These are phyloP conservation scores for Danaus chrysippus DNA, from an alignment of 2,888 invertebrate genomes.

Conservation along the genomic window DNA sequence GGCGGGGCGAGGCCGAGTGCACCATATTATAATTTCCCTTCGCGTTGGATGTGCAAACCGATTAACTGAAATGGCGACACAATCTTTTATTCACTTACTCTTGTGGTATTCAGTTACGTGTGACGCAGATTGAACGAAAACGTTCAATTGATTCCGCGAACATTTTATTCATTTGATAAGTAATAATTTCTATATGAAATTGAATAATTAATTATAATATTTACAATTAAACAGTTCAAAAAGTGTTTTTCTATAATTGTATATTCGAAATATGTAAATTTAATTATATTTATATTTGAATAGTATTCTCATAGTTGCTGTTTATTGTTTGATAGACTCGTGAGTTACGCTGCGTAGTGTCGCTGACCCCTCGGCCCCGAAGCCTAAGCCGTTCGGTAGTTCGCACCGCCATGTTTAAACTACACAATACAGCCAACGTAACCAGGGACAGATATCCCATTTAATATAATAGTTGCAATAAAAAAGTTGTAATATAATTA, in stretches of 20 bases:
- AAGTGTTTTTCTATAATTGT: too few relatives aligned
- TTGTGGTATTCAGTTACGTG: not conserved
- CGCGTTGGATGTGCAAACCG: slow-evolving; percentile 74
- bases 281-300: too few relatives aligned
- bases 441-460: not conserved
- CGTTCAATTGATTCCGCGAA: too few relatives aligned
- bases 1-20: slow-evolving; percentile 76
- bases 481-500: too few relatives aligned
- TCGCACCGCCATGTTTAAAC: slow-evolving; percentile 7
- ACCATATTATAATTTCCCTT: slow-evolving; percentile 78
- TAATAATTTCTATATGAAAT: not conserved
- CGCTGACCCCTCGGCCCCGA: slow-evolving; percentile 72
- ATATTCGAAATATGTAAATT: too few relatives aligned
- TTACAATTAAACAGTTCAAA: too few relatives aligned
- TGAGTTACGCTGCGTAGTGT: slow-evolving; percentile 51
- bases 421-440: not conserved
- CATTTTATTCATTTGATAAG: not conserved
- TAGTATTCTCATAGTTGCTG: too few relatives aligned
- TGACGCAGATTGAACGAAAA: too few relatives aligned
- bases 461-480: not conserved
- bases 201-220: too few relatives aligned
- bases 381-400: slow-evolving; percentile 42
- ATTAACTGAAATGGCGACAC: slow-evolving; percentile 62
- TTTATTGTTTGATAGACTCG: slow-evolving; percentile 10
- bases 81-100: slow-evolving; percentile 4